Base-by-base conservation (phyloP, 2,888 invertebrate species). In the Nomada goodeniana region DNA sequence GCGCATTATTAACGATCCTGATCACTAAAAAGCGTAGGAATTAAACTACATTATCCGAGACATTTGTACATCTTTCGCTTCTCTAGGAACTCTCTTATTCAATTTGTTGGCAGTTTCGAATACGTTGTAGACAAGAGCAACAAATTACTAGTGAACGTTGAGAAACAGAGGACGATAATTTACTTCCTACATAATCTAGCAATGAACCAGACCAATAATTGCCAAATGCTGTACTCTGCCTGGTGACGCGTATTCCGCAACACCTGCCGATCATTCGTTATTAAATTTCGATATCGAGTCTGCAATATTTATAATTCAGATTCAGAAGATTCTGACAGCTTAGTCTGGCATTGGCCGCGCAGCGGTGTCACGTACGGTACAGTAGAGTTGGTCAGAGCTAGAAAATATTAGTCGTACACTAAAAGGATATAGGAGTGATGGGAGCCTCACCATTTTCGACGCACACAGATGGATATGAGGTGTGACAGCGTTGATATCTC, bases 381-480 rank as follows among this genome's bases (percentile, higher is more conserved):
- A 88, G 90, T 91, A 90, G 91, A 92, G 91, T 92, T 90, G 91
- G 86, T 92, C 91, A 92, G 90, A 92, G 92, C 93, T 93, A 93
- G 90, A 92, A 93, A 92, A 91, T 92, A 92, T 92, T 91, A 90
- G 89, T 88, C 88, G 82, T 92, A 92, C 90, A 90, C 90, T 91
- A 92, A 88, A 90, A 91, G 91, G 90, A 90, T 90, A 90, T 87
- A 93, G 92, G 93, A 93, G 89, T 92, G 89, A 91, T 92, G 91
- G 91, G 93, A 92, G 90, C 91, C 93, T 93, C 93, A 93, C 93
- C 93, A 93, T 93, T 93, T 93, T 90, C 90, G 92, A 92, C 91
- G 92, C 91, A 93, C 91, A 93, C 92, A 93, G 92, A 92, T 91
- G 93, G 90, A 90, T 91, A 92, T 91, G 93, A 93, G 93, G 93